phyloP scores from a whole-genome alignment of 2,888 invertebrate genomes.

The Eupelmus urozonus region DNA sequence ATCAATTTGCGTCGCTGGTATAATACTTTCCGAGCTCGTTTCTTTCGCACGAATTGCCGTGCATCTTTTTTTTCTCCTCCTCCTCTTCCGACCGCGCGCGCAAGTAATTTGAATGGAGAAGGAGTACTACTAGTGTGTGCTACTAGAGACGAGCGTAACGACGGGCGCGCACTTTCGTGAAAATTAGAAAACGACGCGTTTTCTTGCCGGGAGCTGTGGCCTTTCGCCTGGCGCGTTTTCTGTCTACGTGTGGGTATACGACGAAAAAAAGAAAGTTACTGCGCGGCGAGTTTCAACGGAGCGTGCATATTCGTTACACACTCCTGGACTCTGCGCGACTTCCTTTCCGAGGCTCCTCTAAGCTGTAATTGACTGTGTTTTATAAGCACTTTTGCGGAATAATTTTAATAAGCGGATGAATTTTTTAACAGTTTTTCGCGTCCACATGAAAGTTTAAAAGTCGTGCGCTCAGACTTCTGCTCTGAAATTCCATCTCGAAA shows the following conservation, averaged over 20 bases:
- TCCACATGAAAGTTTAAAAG: too few relatives aligned
- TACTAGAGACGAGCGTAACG: not conserved
- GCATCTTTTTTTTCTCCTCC: not conserved
- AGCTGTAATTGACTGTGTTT: too few relatives aligned
- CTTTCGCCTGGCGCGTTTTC: not conserved
- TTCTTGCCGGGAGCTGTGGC: conserved; percentile 6
- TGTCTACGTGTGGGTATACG: not conserved
- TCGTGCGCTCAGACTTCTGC: too few relatives aligned
- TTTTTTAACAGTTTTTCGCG: too few relatives aligned
- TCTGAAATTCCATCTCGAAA: too few relatives aligned
- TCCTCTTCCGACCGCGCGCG: too few relatives aligned
- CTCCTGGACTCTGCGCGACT: not conserved
- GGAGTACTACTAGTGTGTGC: too few relatives aligned
- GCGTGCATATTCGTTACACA: not conserved
- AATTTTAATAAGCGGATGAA: too few relatives aligned
- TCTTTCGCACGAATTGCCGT: not conserved
- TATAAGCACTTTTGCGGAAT: too few relatives aligned
- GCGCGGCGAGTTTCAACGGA: not conserved
- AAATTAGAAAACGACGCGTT: conserved; percentile 54
- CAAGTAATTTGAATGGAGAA: not conserved
- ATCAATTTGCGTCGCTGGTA: not conserved
- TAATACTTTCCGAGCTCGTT: not conserved
- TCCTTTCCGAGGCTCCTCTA: not conserved
- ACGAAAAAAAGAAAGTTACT: conserved; percentile 30
- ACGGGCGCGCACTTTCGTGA: conserved; percentile 29